Evolutionary conservation across 2,888 invertebrate species (phyloP), one percentile per base, ranked within the genome.

Genomic region (Nesidiocoris tenuis): DNA sequence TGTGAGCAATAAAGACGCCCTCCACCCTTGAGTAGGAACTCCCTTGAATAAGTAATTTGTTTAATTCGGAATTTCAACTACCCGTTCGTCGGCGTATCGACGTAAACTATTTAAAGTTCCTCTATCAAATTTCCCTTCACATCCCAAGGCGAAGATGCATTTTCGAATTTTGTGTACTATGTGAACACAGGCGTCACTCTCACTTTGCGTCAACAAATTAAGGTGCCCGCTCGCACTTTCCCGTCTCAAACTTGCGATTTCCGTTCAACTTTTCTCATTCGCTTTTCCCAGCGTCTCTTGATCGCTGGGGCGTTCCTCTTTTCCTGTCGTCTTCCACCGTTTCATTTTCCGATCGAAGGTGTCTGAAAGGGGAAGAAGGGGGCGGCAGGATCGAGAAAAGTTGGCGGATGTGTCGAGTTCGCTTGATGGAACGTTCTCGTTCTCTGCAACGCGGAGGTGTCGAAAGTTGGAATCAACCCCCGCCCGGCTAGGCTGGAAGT

Each of bases 341-440:
- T 12, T 39, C 39, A 12, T 12, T 39, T 39, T 39, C 12, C 39
- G 39, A 39, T 39, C 39, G 39, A 39, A 39, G 39, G 39, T 39
- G 39, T 39, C 39, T 3, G 12, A 12, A 61, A 61, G 18, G 61
- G 19, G 17, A 19, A 19, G 5, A 18, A 61, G 5, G 18, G 9
- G 5, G n/a, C 61, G 61, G 21, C 21, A 18, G 18, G 19, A 61
- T 61, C 5, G 21, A 21, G 21, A 19, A 17, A 61, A 61, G 18
- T 21, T 17, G 19, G 7, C 19, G 61, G 61, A 17, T 12, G 61
- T 17, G 61, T 61, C 5, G 61, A 21, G 5, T 9, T 61, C 18
- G 21, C 9, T 61, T 61, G 61, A 61, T 61, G 61, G 18, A 61
- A 61, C 61, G 18, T 61, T 61, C 61, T 61, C 61, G 21, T 61